Evolutionary conservation across 2,888 invertebrate genomes (phyloP).

Genomic region (Acrocyrtus sp.): DNA sequence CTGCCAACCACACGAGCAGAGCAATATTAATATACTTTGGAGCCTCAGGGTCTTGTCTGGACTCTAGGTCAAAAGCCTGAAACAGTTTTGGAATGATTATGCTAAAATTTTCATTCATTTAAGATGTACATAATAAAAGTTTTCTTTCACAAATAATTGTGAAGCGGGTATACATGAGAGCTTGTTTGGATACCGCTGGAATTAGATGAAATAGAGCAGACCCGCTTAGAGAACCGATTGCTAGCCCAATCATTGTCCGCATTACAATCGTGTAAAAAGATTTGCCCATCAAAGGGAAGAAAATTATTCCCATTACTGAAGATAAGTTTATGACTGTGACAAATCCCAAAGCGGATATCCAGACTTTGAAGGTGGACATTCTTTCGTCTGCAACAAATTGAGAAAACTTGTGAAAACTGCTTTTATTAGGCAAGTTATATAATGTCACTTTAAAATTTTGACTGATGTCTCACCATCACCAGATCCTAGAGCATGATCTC

Average conservation of each 20-base stretch:
- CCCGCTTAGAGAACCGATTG: slow-evolving; percentile 71
- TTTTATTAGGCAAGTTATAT: too few relatives aligned
- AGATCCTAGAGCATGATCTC: neutral
- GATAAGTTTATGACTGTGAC: slow-evolving; percentile 73
- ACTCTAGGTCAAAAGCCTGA: slow-evolving; percentile 66
- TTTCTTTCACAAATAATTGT: neutral
- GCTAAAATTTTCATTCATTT: neutral
- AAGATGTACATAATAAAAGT: neutral
- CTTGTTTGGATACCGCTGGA: too few relatives aligned
- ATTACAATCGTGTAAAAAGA: slow-evolving; percentile 69
- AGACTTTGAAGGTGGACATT: slow-evolving; percentile 70
- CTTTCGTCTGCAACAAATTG: too few relatives aligned
- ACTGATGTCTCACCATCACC: neutral
- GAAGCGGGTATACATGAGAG: too few relatives aligned
- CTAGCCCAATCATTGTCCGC: slow-evolving; percentile 70
- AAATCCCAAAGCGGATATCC: slow-evolving; percentile 72
- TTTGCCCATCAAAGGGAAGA: slow-evolving; percentile 71
- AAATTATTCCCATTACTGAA: slow-evolving; percentile 71
- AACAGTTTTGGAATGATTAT: neutral
- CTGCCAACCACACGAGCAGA: slow-evolving; percentile 68
- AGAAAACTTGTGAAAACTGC: too few relatives aligned
- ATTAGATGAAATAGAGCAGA: slow-evolving; percentile 71
- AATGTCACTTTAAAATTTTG: too few relatives aligned
- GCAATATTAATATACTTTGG: slow-evolving; percentile 66
- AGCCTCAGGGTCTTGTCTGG: slow-evolving; percentile 59